phyloP scores from a whole-genome alignment of 2,797 vertebrate genomes.

The Sebastiscus albofasciatus region DNA sequence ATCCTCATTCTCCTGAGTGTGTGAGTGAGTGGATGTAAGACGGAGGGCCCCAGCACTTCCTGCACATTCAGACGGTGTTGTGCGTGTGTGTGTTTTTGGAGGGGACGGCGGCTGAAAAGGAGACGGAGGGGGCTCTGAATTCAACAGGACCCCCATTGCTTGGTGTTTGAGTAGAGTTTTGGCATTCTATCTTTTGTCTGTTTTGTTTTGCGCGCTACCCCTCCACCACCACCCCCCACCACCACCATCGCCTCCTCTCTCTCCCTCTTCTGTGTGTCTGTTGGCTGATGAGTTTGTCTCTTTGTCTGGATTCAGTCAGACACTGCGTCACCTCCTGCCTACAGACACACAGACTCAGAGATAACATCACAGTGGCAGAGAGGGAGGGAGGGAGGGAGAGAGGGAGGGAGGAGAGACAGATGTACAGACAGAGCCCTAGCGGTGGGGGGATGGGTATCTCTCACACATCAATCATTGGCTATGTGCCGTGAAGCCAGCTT shows the following conservation, averaged over 20 bases:
- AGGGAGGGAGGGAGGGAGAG: constrained; percentile 54
- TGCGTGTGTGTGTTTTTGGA: constrained; percentile 58
- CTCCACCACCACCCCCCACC: not conserved
- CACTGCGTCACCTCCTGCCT: constrained; percentile 90
- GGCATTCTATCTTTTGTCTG: constrained; percentile 82
- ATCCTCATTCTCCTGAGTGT: constrained; percentile 26
- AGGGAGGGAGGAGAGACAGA: constrained; percentile 82
- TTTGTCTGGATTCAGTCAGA: constrained; percentile 90
- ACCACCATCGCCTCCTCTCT: not conserved
- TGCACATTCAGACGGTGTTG: constrained; percentile 62
- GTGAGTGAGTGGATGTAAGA: constrained; percentile 31
- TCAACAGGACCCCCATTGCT: constrained; percentile 78
- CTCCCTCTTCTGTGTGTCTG: constrained; percentile 74
- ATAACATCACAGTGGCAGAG: constrained; percentile 88
- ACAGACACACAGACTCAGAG: constrained; percentile 88
- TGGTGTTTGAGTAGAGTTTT: constrained; percentile 81
- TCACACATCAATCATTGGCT: constrained; percentile 84
- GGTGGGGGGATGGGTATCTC: constrained; percentile 80
- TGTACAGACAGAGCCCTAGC: constrained; percentile 84
- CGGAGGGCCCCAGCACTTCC: constrained; percentile 57
- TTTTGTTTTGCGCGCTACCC: constrained; percentile 75
- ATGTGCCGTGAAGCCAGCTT: constrained; percentile 72
- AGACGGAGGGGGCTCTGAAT: constrained; percentile 68
- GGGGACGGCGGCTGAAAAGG: constrained; percentile 52
- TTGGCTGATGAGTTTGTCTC: constrained; percentile 88